Base-by-base conservation (phyloP, 2,113 vertebrate genomes). In the Cochlearius cochlearius region DNA sequence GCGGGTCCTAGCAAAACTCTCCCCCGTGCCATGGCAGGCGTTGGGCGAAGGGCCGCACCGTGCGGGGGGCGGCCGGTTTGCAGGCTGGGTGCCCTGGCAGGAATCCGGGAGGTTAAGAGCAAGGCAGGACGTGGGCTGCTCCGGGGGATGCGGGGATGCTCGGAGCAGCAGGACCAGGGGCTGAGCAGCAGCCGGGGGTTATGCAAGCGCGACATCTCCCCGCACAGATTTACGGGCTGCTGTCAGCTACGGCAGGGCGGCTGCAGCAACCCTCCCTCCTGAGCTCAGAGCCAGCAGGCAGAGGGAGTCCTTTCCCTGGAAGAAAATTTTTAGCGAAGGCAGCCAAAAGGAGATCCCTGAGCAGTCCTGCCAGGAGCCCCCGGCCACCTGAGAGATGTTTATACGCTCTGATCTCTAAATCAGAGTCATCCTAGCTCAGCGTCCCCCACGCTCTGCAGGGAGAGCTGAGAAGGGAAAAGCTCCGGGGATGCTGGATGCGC, bases 241-340 rank as follows among this genome's bases (percentile, higher is more conserved):
- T 92, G 88, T 79, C 83, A 67, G 95, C 94, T 9, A 5, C 30
- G 0, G 50, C 90, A 30, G 73, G 8, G 55, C 17, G 9, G 81
- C 92, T 71, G 92, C 95, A 90, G 94, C 83, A 78, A 49, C 58
- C 80, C 91, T 74, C 90, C 86, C 85, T 86, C 86, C 67, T 1
- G 15, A 93, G 92, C 95, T 11, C 32, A 2, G 21, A 38, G 96
- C 92, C 91, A 91, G 89, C 96, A 97, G 97, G 91, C 96, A 97
- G 97, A 97, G 96, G 97, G 96, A 97, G 96, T 96, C 96, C 96
- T 97, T 95, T 85, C 69, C 97, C 77, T 94, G 92, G 89, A 85
- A 96, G 95, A 94, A 81, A 58, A 94, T 67, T 9, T 39, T n/a
- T 74, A 64, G 76, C 5, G 15, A 85, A 92, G 74, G 87, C 94